phyloP scores from a whole-genome alignment of 2,888 invertebrate species.

The Hirtodrosophila histrioides region DNA sequence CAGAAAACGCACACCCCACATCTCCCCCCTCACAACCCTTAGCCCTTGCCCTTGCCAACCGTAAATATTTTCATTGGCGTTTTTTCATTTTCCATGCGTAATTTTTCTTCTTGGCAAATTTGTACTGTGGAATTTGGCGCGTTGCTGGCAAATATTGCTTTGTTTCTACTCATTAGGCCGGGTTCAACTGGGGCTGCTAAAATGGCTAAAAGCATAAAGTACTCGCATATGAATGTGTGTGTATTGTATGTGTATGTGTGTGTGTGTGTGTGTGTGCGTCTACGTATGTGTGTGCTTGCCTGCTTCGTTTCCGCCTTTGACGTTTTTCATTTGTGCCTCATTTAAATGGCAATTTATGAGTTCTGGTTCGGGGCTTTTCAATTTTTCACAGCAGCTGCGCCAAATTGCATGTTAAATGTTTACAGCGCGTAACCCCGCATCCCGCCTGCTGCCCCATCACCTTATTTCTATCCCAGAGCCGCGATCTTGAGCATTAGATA shows the following conservation, averaged over 20 bases:
- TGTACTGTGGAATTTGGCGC: conserved; percentile 67
- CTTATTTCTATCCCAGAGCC: conserved; percentile 16
- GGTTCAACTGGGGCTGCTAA: conserved; percentile 21
- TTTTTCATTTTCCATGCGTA: conserved; percentile 60
- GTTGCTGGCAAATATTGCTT: conserved; percentile 72
- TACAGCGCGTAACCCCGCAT: conserved; percentile 11
- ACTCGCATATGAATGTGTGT: conserved; percentile 14
- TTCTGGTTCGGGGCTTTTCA: conserved; percentile 53
- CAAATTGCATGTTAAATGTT: conserved; percentile 76
- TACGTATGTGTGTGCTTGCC: conserved; percentile 13
- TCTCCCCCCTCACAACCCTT: not conserved
- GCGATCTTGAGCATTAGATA: conserved; percentile 68
- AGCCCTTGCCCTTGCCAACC: conserved; percentile 7
- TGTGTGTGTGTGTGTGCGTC: not conserved
- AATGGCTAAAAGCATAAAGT: conserved; percentile 39
- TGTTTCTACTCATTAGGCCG: conserved; percentile 75
- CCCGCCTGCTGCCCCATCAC: not conserved
- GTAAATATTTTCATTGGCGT: conserved; percentile 54
- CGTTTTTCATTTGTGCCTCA: conserved; percentile 75
- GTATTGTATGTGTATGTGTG: not conserved
- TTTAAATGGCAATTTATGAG: conserved; percentile 80
- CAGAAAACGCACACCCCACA: conserved; percentile 13
- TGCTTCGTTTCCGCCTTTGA: conserved; percentile 33
- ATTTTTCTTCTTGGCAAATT: conserved; percentile 73
- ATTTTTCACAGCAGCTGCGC: conserved; percentile 75